phyloP scores from a whole-genome alignment of 2,888 invertebrate genomes.

The Phaonia tiefii region DNA sequence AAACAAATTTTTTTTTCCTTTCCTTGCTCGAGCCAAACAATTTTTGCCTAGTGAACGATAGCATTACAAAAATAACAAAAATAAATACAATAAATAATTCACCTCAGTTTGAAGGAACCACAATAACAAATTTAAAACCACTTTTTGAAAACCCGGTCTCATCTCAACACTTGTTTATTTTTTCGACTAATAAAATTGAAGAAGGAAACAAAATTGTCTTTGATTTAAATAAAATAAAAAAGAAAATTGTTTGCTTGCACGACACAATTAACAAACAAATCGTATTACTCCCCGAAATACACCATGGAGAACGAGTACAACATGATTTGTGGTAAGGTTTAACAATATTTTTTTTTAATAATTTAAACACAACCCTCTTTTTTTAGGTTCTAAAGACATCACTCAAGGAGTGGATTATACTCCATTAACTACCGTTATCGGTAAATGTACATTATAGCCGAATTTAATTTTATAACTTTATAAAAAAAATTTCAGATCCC shows the following conservation, averaged over 20 bases:
- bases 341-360: slow-evolving; percentile 4
- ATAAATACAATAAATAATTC: too few relatives aligned
- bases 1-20: too few relatives aligned
- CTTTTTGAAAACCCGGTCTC: too few relatives aligned
- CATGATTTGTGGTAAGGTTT: slow-evolving; percentile 33
- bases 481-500: slow-evolving; percentile 18
- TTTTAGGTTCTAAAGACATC: slow-evolving; percentile 15
- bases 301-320: slow-evolving; percentile 39
- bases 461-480: slow-evolving; percentile 16
- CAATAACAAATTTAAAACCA: too few relatives aligned
- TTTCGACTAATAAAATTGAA: too few relatives aligned
- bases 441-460: slow-evolving; percentile 23
- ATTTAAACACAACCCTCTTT: slow-evolving; percentile 30
- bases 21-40: too few relatives aligned
- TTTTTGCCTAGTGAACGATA: too few relatives aligned
- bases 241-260: slow-evolving; percentile 37
- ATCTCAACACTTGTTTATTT: too few relatives aligned
- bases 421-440: slow-evolving; percentile 21
- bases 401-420: slow-evolving; percentile 24
- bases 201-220: too few relatives aligned
- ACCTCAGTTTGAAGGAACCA: too few relatives aligned
- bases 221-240: too few relatives aligned
- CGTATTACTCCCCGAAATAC: slow-evolving; percentile 39
- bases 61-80: too few relatives aligned
- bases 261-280: slow-evolving; percentile 31